phyloP scores from a whole-genome alignment of 2,888 invertebrate genomes.

The Athalia rosae region DNA sequence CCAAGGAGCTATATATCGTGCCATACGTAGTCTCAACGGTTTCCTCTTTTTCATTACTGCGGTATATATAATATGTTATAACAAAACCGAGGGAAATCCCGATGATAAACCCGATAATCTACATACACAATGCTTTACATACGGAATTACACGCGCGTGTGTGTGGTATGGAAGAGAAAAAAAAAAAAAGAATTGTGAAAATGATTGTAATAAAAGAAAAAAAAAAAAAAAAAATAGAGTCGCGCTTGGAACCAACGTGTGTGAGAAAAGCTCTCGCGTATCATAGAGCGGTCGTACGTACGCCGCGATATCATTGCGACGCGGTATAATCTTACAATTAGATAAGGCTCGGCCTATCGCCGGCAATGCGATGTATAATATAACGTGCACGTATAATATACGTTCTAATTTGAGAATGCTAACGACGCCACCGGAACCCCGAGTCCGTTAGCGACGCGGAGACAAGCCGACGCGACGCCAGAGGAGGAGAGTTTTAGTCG shows the following conservation, averaged over 20 bases:
- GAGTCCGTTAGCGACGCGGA: background rate
- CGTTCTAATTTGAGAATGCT: background rate
- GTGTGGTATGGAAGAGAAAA: too few species aligned
- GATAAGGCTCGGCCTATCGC: background rate
- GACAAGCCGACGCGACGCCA: background rate
- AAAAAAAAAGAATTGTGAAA: too few species aligned
- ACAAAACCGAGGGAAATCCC: background rate
- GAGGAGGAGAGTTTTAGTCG: background rate
- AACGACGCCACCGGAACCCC: background rate
- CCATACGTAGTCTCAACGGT: constrained; percentile 8
- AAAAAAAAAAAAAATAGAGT: too few species aligned
- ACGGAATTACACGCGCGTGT: background rate
- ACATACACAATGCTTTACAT: background rate
- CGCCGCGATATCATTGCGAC: too few species aligned
- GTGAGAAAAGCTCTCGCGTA: too few species aligned
- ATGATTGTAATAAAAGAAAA: too few species aligned
- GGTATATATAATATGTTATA: background rate
- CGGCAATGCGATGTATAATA: background rate
- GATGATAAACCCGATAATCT: background rate
- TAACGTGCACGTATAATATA: background rate
- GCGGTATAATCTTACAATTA: too few species aligned
- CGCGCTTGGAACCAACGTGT: too few species aligned
- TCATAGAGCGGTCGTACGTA: too few species aligned
- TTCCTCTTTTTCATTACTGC: background rate
- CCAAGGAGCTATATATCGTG: background rate